A percentile compares a stretch with the other conserved stretches of the same genome.
These are phyloP conservation scores for Cosmorhoe ocellata DNA, from an alignment of 2,888 invertebrate species.

Conservation along the genomic window DNA sequence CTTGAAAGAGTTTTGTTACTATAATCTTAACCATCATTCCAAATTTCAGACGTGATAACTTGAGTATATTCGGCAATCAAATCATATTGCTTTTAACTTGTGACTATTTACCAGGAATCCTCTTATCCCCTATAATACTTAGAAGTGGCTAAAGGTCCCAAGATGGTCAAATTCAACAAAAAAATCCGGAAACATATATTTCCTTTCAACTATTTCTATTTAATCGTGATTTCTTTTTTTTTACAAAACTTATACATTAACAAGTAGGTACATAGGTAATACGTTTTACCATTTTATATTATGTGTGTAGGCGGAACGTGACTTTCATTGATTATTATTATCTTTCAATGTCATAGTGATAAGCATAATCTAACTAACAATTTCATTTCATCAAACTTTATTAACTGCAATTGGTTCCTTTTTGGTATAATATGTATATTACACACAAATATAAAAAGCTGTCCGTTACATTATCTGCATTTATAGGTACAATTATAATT, in stretches of 20 bases:
- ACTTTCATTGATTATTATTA: conserved; percentile 54
- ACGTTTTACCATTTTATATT: conserved; percentile 30
- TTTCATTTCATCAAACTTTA: conserved; percentile 27
- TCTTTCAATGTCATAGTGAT: conserved; percentile 62
- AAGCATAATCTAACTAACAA: conserved; percentile 38
- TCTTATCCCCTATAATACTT: too few species aligned
- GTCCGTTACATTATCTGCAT: too few species aligned
- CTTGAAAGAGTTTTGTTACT: conserved; percentile 15
- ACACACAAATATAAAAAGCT: too few species aligned
- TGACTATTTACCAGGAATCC: too few species aligned
- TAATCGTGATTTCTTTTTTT: too few species aligned
- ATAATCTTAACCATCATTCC: conserved; percentile 13
- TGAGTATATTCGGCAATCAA: conserved; percentile 26
- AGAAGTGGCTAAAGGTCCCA: too few species aligned
- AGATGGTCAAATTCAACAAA: too few species aligned
- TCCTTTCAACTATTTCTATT: too few species aligned
- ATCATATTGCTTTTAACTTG: too few species aligned
- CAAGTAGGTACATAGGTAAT: conserved; percentile 11
- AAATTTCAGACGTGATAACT: conserved; percentile 3
- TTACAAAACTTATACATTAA: too few species aligned
- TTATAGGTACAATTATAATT: too few species aligned
- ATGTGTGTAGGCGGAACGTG: conserved; percentile 25
- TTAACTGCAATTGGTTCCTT: conserved; percentile 35
- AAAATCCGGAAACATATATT: too few species aligned
- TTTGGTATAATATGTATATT: conserved; percentile 8